Base-by-base conservation (phyloP, 2,888 invertebrate genomes). In the Drosophila niveifrons region DNA sequence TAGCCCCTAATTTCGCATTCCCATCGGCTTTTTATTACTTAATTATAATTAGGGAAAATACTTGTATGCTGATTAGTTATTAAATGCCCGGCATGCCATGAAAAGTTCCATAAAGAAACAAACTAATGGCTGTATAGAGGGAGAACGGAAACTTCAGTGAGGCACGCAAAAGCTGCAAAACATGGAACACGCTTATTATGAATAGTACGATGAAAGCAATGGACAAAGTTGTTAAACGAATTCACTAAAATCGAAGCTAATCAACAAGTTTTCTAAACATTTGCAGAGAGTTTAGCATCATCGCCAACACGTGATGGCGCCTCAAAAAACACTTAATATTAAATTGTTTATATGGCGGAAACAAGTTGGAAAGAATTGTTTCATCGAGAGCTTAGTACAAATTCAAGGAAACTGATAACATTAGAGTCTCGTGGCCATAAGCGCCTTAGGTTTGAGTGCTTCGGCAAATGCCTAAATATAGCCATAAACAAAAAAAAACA, bases 141-240 rank as follows among this genome's bases (percentile, higher is more conserved):
- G 3, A 23, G 17, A 48, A 48, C 47, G 56, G 44, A 56, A 72
- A 72, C 48, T 65, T 58, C 55, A 68, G 41, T 13, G 3, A 8
- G 43, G 13, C 75, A 75, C 77, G 77, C 77, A 62, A 69, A 41
- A 15, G 50, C 18, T 11, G 9, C 9, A 10, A 48, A 61, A 34
- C 23, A 44, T 47, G 7, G 15, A 29, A 39, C 23, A 39, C 9
- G 8, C 28, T 53, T 15, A 7, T 41, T 31, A 39, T 23, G 43
- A 29, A 17, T 1, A 18, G 36, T 36, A 43, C 17, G 31, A 23
- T 31, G 29, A 18, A 29, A 17, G 23, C 23, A 23, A 23, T 23
- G 59, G 48, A 34, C 66, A 68, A 66, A 78, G 55, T 68, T 75
- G 56, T 43, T 55, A 23, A 64, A 61, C n/a, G 15, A 64, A 52